These are phyloP conservation scores for Chelidonichthys spinosus DNA, from an alignment of 2,797 vertebrate species.

Conservation along the genomic window DNA sequence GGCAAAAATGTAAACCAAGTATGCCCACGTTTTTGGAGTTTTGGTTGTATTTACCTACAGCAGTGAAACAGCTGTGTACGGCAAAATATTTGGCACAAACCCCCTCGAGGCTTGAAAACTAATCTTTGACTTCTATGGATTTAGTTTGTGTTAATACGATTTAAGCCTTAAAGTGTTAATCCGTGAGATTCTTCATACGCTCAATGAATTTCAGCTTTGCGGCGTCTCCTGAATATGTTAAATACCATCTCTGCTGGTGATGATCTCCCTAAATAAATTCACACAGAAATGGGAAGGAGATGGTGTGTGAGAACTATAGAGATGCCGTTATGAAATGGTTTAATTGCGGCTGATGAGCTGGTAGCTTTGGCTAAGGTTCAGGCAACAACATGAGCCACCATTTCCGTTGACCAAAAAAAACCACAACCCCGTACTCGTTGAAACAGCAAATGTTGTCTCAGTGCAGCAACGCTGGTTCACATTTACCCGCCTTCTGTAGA, in stretches of 20 bases:
- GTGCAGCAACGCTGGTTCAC: slow-evolving; percentile 11
- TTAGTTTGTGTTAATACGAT: slow-evolving; percentile 68
- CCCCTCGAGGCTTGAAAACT: slow-evolving; percentile 57
- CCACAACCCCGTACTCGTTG: slow-evolving; percentile 1
- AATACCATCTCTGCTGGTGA: slow-evolving; percentile 45
- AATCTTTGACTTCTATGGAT: slow-evolving; percentile 71
- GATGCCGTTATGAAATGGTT: slow-evolving; percentile 13
- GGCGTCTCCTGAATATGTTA: slow-evolving; percentile 55
- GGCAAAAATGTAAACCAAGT: not conserved
- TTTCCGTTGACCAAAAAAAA: not conserved
- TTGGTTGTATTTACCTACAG: slow-evolving; percentile 12
- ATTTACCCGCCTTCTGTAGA: slow-evolving; percentile 4
- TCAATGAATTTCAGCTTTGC: slow-evolving; percentile 61
- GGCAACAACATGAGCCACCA: not conserved
- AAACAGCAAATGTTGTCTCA: slow-evolving; percentile 23
- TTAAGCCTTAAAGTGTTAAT: slow-evolving; percentile 73
- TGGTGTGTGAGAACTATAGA: slow-evolving; percentile 12
- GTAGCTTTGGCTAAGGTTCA: slow-evolving; percentile 8
- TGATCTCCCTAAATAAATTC: slow-evolving; percentile 11
- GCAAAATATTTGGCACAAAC: slow-evolving; percentile 53
- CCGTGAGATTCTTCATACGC: slow-evolving; percentile 66
- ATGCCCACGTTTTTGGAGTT: slow-evolving; percentile 13
- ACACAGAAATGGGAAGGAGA: not conserved
- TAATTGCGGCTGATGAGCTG: slow-evolving; percentile 27
- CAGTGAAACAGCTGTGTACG: slow-evolving; percentile 42